A percentile compares a stretch with the other conserved stretches of the same genome.
Evolutionary conservation across 2,113 vertebrate species (phyloP).

Genomic region (Lipotes vexillifer): DNA sequence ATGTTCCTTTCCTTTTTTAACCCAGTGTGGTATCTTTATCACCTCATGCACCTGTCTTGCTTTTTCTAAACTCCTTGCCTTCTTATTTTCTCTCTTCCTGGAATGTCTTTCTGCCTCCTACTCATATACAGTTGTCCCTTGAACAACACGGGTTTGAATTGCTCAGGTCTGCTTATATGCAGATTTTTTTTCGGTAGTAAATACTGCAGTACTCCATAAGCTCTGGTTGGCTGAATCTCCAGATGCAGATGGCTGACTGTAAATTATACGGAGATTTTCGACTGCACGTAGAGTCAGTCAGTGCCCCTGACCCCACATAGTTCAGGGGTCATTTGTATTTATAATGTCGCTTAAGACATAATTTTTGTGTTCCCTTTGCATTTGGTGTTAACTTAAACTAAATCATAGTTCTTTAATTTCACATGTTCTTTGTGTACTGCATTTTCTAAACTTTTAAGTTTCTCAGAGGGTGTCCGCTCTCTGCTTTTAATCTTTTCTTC

Average conservation of each 20-base stretch:
- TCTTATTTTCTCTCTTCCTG: background rate
- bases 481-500: background rate
- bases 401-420: background rate
- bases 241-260: background rate
- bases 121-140: background rate
- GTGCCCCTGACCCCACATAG: background rate
- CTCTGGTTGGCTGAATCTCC: background rate
- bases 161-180: background rate
- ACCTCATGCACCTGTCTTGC: background rate
- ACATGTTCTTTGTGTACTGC: background rate
- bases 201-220: background rate
- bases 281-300: background rate
- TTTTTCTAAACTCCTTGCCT: background rate
- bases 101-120: background rate
- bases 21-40: background rate
- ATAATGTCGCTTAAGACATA: background rate
- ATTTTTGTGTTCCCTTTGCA: background rate
- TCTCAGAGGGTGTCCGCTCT: background rate
- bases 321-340: background rate
- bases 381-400: background rate
- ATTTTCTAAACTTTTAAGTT: conserved; percentile 1
- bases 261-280: background rate
- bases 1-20: background rate
- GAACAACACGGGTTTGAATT: background rate
- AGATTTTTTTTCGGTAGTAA: background rate